Conservation (phyloP, 1,140 invertebrate genomes). For the Monochamus saltuarius region DNA sequence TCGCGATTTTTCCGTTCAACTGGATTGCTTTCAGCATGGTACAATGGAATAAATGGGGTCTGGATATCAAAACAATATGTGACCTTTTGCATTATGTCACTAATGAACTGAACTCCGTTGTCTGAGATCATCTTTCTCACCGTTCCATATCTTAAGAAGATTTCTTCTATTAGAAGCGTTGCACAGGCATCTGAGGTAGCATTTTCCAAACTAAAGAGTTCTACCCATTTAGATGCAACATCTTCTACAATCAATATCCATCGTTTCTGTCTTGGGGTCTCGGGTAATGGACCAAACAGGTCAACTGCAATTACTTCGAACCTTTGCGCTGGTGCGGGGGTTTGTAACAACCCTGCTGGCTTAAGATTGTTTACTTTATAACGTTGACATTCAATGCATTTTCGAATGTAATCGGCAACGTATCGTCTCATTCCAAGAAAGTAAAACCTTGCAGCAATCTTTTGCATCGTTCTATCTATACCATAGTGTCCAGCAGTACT, state of each 20-base stretch:
- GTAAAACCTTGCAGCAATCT: constrained; percentile 37
- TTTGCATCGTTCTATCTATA: constrained; percentile 32
- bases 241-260: constrained; percentile 38
- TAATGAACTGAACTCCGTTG: constrained; percentile 49
- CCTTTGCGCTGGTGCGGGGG: constrained; percentile 18
- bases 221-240: constrained; percentile 27
- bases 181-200: constrained; percentile 45
- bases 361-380: constrained; percentile 35
- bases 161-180: constrained; percentile 41
- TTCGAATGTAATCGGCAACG: constrained; percentile 31
- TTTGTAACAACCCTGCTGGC: constrained; percentile 29
- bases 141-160: constrained; percentile 48
- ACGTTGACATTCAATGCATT: constrained; percentile 26
- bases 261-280: constrained; percentile 3
- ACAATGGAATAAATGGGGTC: constrained; percentile 39
- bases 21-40: constrained; percentile 51
- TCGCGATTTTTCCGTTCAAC: constrained; percentile 52
- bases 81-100: constrained; percentile 39
- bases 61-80: constrained; percentile 24
- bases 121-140: constrained; percentile 45
- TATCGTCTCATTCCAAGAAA: constrained; percentile 41
- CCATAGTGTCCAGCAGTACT: constrained; percentile 41
- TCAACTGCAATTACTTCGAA: constrained; percentile 37
- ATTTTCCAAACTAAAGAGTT: constrained; percentile 28
- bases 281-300: constrained; percentile 32